A percentile compares a stretch with the other conserved stretches of the same genome.
Conservation (phyloP, 2,113 vertebrate genomes). For the Grammomys dolichurus region DNA sequence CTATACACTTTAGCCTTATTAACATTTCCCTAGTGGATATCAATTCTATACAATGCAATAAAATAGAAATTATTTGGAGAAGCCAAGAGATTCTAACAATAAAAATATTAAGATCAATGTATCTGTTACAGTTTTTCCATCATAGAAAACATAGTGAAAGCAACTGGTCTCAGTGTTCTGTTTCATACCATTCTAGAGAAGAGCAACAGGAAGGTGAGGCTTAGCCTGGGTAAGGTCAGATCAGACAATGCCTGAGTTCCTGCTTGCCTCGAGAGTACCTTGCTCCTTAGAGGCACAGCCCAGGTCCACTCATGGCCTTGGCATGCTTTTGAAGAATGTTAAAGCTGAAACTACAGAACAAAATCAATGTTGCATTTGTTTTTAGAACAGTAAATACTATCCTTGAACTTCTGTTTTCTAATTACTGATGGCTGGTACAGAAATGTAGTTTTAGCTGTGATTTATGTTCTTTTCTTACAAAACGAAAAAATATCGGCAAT, state of each 20-base stretch:
- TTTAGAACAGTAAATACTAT: not conserved
- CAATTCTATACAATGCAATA: constrained; percentile 87
- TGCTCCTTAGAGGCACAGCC: constrained; percentile 5
- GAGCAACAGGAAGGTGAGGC: not conserved
- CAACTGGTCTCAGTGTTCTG: constrained; percentile 85
- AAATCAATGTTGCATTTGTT: not conserved
- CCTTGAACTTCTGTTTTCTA: too few relatives aligned
- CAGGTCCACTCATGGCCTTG: not conserved
- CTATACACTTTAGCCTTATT: constrained; percentile 86
- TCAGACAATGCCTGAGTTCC: not conserved
- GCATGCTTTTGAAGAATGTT: constrained; percentile 71
- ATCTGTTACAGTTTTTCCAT: constrained; percentile 88
- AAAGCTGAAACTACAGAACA: constrained; percentile 70
- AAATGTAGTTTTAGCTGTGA: not conserved
- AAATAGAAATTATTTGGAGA: constrained; percentile 88
- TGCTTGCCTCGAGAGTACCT: not conserved
- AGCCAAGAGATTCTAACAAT: constrained; percentile 88
- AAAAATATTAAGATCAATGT: constrained; percentile 88
- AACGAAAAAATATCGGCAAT: not conserved
- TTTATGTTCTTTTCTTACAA: not conserved
- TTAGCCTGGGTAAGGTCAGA: not conserved
- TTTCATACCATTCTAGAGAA: constrained; percentile 82
- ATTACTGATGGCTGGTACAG: not conserved
- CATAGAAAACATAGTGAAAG: constrained; percentile 89
- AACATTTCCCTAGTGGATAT: constrained; percentile 84